phyloP scores from a whole-genome alignment of 2,113 vertebrate genomes.

The Phalacrocorax aristotelis region DNA sequence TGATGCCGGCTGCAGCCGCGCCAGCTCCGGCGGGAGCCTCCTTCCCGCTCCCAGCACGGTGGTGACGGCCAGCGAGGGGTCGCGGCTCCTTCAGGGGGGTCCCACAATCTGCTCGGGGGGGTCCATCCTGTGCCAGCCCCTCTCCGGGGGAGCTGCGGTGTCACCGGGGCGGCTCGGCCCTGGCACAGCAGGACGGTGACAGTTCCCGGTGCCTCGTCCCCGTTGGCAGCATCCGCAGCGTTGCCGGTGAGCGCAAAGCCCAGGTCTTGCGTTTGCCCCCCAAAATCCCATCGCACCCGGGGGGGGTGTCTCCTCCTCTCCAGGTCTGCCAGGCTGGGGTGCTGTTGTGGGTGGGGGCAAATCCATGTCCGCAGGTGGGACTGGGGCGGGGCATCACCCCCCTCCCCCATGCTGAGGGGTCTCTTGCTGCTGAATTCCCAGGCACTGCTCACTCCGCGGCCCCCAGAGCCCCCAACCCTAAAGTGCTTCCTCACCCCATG shows the following conservation, averaged over 20 bases:
- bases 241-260: neutral
- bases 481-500: neutral
- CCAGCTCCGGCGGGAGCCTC: neutral
- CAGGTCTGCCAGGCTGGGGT: neutral
- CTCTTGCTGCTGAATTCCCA: accelerated
- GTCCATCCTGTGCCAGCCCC: neutral
- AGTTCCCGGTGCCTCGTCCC: neutral
- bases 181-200: neutral
- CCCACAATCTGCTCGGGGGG: neutral
- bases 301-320: neutral
- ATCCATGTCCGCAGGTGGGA: neutral
- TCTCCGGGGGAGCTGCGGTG: no score
- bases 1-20: no score
- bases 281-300: neutral
- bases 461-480: neutral
- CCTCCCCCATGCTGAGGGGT: neutral
- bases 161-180: neutral
- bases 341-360: neutral
- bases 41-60: neutral
- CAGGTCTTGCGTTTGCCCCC: neutral
- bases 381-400: neutral
- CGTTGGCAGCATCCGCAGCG: accelerated
- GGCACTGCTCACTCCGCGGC: neutral
- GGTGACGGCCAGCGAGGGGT: neutral
- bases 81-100: neutral